A percentile compares a stretch with the other conserved stretches of the same genome.
Evolutionary conservation across 1,140 invertebrate species (phyloP).

Genomic region (Achroia grisella): DNA sequence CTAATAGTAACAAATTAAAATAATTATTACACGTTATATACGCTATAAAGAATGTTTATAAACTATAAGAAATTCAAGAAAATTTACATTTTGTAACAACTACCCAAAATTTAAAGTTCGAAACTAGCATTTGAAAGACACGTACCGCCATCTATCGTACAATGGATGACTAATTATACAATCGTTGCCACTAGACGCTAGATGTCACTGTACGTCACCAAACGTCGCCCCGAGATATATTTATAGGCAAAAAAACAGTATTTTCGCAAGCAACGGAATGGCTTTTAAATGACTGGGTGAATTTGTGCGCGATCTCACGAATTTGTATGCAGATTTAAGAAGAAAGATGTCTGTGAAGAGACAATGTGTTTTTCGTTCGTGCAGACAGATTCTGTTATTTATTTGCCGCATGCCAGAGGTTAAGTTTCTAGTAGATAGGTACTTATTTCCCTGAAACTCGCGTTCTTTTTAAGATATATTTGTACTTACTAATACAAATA

Average conservation of each 20-base stretch:
- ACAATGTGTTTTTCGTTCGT: constrained; percentile 46
- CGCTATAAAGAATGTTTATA: too few relatives aligned
- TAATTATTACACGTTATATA: too few relatives aligned
- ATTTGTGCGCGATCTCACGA: constrained; percentile 52
- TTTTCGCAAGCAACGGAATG: constrained; percentile 47
- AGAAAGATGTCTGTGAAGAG: constrained; percentile 46
- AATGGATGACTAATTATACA: constrained; percentile 14
- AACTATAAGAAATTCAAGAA: constrained; percentile 18
- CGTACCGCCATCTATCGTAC: constrained; percentile 25
- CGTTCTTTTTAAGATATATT: too few relatives aligned
- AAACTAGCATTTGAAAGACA: constrained; percentile 18
- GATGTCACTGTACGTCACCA: constrained; percentile 25
- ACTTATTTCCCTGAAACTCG: too few relatives aligned
- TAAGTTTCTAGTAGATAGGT: not conserved
- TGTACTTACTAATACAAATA: too few relatives aligned
- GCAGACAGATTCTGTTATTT: constrained; percentile 41
- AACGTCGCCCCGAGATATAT: constrained; percentile 35
- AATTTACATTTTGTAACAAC: too few relatives aligned
- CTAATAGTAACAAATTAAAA: too few relatives aligned
- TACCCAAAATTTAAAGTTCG: constrained; percentile 22
- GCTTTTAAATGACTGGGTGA: constrained; percentile 59
- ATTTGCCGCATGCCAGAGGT: constrained; percentile 15
- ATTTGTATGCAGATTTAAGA: constrained; percentile 60
- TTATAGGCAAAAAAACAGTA: constrained; percentile 42
- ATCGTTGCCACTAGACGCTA: constrained; percentile 13